Evolutionary conservation across 2,797 vertebrate genomes (phyloP), one percentile per base, ranked within the genome.

Genomic region (Pachyuromys duprasi): DNA sequence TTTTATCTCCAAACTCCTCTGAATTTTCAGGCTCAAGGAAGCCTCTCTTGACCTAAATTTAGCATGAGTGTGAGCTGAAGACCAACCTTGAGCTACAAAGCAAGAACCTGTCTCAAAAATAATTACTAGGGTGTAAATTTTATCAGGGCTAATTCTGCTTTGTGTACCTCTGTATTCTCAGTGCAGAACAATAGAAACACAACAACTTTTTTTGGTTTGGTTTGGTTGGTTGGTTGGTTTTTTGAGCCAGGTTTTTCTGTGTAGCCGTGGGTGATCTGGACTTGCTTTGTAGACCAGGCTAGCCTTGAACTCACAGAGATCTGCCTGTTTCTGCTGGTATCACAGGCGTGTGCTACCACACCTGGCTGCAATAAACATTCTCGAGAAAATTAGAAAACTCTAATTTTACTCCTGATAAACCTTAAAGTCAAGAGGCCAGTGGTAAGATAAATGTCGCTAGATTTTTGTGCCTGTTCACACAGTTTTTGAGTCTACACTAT

Each of bases 151-250:
- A 57, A 57, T 33, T 65, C 57, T 80, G 72, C 65, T 96, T 89
- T 57, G 24, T 57, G 49, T 28, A 79, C 65, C 82, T 83, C 57
- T 76, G 15, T 60, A 49, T 36, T 15, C 36, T 91, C 33, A 49
- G 24, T 76, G 76, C 8, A 88, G 55, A 76, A 88, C 67, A 88
- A 28, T 20, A 91, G 60, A 94, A 94, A 93, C 4, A 5, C 74
- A 94, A 69, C 49, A 87, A 57, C 62, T 45, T 75, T 70, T 95
- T 57, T 57, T n/a, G n/a, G n/a, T n/a, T n/a, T n/a, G n/a, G n/a
- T n/a, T n/a, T n/a, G n/a, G n/a, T n/a, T n/a, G n/a, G n/a, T n/a
- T n/a, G n/a, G n/a, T n/a, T n/a, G n/a, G n/a, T n/a, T 57, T 57
- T 57, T 57, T 18, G 17, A 57, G 55, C 15, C 55, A 57, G 55